These are phyloP conservation scores for Silurus glanis DNA, from an alignment of 2,113 vertebrate species.

Conservation along the genomic window DNA sequence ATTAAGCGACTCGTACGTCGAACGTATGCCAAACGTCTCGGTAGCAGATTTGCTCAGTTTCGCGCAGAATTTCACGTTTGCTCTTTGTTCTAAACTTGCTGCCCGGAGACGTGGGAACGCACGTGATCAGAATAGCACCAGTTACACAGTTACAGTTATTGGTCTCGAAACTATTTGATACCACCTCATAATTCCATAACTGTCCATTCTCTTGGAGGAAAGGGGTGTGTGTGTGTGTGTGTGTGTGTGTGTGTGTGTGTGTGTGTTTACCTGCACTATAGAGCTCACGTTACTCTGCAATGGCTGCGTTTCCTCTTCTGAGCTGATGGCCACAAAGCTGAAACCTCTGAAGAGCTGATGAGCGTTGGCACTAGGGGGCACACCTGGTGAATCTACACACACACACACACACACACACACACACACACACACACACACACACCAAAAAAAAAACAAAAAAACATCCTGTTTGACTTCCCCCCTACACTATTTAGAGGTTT, in stretches of 20 bases:
- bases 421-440: conserved; percentile 22
- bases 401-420: conserved; percentile 21
- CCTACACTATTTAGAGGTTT: not conserved
- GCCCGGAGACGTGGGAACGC: too few species aligned
- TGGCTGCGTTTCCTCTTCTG: conserved; percentile 80
- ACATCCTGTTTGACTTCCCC: not conserved
- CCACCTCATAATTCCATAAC: not conserved
- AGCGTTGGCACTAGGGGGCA: conserved; percentile 84
- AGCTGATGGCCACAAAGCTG: conserved; percentile 81
- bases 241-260: not conserved
- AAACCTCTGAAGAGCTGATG: conserved; percentile 85
- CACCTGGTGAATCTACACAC: conserved; percentile 79
- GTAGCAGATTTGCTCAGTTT: too few species aligned
- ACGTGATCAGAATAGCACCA: too few species aligned
- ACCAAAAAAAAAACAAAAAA: conserved; percentile 3
- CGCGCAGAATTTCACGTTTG: too few species aligned
- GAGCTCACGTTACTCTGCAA: conserved; percentile 75
- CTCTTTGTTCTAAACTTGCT: too few species aligned
- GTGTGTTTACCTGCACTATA: conserved; percentile 77
- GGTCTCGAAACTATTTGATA: not conserved
- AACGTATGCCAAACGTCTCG: too few species aligned
- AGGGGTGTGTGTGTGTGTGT: not conserved
- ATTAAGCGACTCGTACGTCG: too few species aligned
- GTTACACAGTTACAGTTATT: too few species aligned
- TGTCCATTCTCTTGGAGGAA: too few species aligned